Percentiles rank a stretch among this genome's conserved stretches.
Conservation (phyloP, 2,113 vertebrate species). For the Nymphicus hollandicus region DNA sequence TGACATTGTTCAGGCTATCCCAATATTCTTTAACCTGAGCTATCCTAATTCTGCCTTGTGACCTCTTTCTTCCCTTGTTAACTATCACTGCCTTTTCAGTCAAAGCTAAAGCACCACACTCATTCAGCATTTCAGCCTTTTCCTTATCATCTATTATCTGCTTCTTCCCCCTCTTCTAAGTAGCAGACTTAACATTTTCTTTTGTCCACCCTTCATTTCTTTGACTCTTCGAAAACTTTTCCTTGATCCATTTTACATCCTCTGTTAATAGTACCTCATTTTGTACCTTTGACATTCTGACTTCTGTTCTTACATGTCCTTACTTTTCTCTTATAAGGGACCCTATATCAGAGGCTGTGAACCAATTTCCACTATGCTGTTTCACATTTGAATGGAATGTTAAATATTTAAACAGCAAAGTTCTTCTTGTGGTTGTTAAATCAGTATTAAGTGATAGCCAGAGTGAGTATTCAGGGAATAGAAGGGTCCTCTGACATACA, state of each 20-base stretch:
- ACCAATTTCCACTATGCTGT: slow-evolving; percentile 44
- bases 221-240: background rate
- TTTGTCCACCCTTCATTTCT: background rate
- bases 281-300: slow-evolving; percentile 16
- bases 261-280: slow-evolving; percentile 13
- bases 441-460: slow-evolving; percentile 32
- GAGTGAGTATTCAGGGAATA: background rate
- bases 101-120: background rate
- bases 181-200: slow-evolving; percentile 10
- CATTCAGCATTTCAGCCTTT: background rate
- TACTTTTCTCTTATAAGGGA: background rate
- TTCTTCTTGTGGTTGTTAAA: slow-evolving; percentile 40
- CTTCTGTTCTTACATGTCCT: background rate
- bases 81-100: background rate
- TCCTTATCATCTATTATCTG: background rate
- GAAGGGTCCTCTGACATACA: background rate
- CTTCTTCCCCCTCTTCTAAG: background rate
- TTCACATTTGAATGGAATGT: slow-evolving; percentile 41
- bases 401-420: slow-evolving; percentile 62
- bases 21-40: background rate
- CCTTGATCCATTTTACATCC: slow-evolving; percentile 25
- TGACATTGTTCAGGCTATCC: background rate
- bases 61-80: background rate
- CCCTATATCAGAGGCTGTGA: background rate
- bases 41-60: background rate